Evolutionary conservation across 2,888 invertebrate genomes (phyloP).

Genomic region (Cryptophagus acutangulus): DNA sequence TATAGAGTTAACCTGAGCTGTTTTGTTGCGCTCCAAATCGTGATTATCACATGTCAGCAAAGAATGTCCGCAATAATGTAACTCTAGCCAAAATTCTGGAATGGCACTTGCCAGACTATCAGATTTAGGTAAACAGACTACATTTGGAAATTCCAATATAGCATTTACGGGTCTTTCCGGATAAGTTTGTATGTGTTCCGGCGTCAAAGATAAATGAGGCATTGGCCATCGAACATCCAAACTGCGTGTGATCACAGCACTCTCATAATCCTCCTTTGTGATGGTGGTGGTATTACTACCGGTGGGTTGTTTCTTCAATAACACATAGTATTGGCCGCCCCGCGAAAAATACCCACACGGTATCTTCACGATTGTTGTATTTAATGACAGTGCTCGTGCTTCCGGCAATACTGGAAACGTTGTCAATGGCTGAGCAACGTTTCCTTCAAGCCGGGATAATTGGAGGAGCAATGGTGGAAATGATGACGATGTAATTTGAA

Average conservation of each 20-base stretch:
- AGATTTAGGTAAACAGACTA: slow-evolving; percentile 62
- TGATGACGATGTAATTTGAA: slow-evolving; percentile 55
- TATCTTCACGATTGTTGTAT: slow-evolving; percentile 42
- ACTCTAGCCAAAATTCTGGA: slow-evolving; percentile 71
- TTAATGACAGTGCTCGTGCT: slow-evolving; percentile 40
- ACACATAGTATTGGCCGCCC: slow-evolving; percentile 62
- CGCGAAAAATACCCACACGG: slow-evolving; percentile 71
- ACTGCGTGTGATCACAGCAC: slow-evolving; percentile 49
- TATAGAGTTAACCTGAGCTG: slow-evolving; percentile 45
- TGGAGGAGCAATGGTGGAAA: slow-evolving; percentile 45
- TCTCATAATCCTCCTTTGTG: slow-evolving; percentile 24
- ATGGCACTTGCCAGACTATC: slow-evolving; percentile 51
- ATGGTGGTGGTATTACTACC: slow-evolving; percentile 17
- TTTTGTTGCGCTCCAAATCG: slow-evolving; percentile 41
- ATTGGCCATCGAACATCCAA: slow-evolving; percentile 80
- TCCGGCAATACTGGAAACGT: slow-evolving; percentile 44
- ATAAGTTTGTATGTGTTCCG: slow-evolving; percentile 74
- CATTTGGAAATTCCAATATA: slow-evolving; percentile 68
- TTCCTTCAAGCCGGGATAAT: slow-evolving; percentile 48
- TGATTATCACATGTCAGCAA: slow-evolving; percentile 63
- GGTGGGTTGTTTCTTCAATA: slow-evolving; percentile 45
- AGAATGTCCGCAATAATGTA: slow-evolving; percentile 75
- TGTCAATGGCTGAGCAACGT: slow-evolving; percentile 38
- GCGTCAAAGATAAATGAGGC: slow-evolving; percentile 64
- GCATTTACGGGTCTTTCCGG: slow-evolving; percentile 71